Conservation (phyloP, 2,113 vertebrate genomes). For the Chrysemys picta region DNA sequence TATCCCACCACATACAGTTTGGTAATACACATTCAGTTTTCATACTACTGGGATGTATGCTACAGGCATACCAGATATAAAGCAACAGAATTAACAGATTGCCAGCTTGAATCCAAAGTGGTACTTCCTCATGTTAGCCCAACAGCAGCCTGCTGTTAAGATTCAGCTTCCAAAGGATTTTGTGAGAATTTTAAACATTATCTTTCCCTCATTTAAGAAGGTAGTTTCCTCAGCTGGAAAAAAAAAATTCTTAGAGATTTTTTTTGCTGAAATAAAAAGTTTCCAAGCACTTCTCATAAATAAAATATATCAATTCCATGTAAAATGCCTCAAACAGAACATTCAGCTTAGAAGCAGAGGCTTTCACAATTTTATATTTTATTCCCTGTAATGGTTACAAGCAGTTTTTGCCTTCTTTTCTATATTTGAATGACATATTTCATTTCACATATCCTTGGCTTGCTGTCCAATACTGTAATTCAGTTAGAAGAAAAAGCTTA, state of each 20-base stretch:
- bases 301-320: conserved; percentile 37
- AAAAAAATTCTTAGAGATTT: conserved; percentile 22
- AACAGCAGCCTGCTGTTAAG: conserved; percentile 1
- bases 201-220: conserved; percentile 55
- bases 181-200: conserved; percentile 36
- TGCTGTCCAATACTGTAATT: conserved; percentile 60
- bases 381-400: conserved; percentile 50
- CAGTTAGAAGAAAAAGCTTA: conserved; percentile 68
- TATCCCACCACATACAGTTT: neutral
- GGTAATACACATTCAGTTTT: neutral
- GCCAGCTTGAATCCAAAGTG: conserved; percentile 20
- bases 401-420: conserved; percentile 30
- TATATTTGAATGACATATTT: conserved; percentile 69
- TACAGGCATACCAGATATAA: neutral
- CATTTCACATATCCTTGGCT: conserved; percentile 76
- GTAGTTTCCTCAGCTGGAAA: conserved; percentile 37
- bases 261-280: conserved; percentile 27
- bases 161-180: conserved; percentile 22
- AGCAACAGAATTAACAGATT: neutral
- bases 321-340: conserved; percentile 32
- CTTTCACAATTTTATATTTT: conserved; percentile 58
- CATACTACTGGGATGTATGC: neutral
- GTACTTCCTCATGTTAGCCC: neutral
- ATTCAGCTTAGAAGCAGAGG: conserved; percentile 17
- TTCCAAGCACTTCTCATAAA: conserved; percentile 38